These are phyloP conservation scores for Caenorhabditis angaria DNA, from an alignment of 2,888 invertebrate genomes.

Conservation along the genomic window DNA sequence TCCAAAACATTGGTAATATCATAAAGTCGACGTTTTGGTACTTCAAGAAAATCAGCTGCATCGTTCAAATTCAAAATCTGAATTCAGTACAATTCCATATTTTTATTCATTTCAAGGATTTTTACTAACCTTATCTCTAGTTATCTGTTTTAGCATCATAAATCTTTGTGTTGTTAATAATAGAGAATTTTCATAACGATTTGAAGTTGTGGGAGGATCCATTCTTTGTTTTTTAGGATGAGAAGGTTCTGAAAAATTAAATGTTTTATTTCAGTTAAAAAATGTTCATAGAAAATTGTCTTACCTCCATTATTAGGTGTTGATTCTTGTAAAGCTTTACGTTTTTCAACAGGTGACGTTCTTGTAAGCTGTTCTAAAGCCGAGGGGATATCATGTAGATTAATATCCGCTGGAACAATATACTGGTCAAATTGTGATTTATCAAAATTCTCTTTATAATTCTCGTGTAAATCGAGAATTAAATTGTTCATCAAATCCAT, in stretches of 20 bases:
- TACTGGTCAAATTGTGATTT: neutral
- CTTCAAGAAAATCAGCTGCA: slow-evolving; percentile 63
- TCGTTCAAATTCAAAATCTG: slow-evolving; percentile 69
- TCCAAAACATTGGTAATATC: slow-evolving; percentile 48
- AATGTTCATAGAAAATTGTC: neutral
- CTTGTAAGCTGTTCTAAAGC: neutral
- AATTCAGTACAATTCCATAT: slow-evolving; percentile 12
- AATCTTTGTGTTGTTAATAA: slow-evolving; percentile 64
- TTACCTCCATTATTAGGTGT: neutral
- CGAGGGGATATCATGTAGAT: neutral
- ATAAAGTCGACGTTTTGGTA: slow-evolving; percentile 60
- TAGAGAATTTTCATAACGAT: slow-evolving; percentile 57
- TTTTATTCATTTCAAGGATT: neutral
- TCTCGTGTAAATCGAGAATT: neutral
- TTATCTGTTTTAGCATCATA: slow-evolving; percentile 36
- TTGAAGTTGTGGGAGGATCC: neutral
- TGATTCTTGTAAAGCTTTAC: neutral
- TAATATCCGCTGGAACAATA: neutral
- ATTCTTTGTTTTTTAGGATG: no score
- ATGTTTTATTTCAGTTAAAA: no score
- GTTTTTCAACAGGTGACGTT: neutral
- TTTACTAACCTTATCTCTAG: slow-evolving; percentile 37
- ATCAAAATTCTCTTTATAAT: slow-evolving; percentile 3
- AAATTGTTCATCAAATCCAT: neutral
- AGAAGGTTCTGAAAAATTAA: no score